A percentile compares a stretch with the other conserved stretches of the same genome.
Conservation (phyloP, 2,797 vertebrate genomes). For the Hemibagrus guttatus region DNA sequence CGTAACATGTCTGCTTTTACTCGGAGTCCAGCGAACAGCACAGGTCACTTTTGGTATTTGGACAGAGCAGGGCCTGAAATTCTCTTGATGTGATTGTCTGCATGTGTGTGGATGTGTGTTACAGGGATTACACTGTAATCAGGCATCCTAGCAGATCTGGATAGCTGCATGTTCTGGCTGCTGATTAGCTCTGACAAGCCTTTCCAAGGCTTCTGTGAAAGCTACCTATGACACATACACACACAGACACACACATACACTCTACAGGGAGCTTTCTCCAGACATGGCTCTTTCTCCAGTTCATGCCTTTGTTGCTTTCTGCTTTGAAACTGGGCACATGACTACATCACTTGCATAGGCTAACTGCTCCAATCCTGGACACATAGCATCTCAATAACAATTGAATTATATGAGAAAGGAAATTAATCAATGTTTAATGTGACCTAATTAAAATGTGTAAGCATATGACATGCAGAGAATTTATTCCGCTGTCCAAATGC, state of each 20-base stretch:
- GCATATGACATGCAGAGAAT: not conserved
- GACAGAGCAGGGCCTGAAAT: conserved; percentile 28
- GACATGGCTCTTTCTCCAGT: conserved; percentile 42
- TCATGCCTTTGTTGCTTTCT: conserved; percentile 44
- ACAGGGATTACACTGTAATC: conserved; percentile 46
- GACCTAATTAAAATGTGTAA: not conserved
- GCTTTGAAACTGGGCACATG: conserved; percentile 22
- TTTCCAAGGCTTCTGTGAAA: conserved; percentile 37
- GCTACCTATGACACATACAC: conserved; percentile 13
- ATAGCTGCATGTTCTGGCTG: conserved; percentile 46
- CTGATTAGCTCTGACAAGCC: conserved; percentile 53
- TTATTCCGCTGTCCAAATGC: not conserved
- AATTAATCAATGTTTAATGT: not conserved
- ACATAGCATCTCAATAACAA: not conserved
- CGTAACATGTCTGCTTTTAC: conserved; percentile 39
- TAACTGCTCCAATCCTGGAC: not conserved
- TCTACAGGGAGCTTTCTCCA: conserved; percentile 60
- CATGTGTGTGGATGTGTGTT: conserved; percentile 17
- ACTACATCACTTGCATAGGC: not conserved
- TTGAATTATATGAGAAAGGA: not conserved
- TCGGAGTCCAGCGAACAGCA: conserved; percentile 19
- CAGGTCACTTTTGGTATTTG: conserved; percentile 6
- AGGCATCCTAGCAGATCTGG: conserved; percentile 47
- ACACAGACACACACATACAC: conserved; percentile 13
- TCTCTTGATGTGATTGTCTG: conserved; percentile 23